Conservation (phyloP, 2,113 vertebrate genomes). For the Notarius lentiginosus region DNA sequence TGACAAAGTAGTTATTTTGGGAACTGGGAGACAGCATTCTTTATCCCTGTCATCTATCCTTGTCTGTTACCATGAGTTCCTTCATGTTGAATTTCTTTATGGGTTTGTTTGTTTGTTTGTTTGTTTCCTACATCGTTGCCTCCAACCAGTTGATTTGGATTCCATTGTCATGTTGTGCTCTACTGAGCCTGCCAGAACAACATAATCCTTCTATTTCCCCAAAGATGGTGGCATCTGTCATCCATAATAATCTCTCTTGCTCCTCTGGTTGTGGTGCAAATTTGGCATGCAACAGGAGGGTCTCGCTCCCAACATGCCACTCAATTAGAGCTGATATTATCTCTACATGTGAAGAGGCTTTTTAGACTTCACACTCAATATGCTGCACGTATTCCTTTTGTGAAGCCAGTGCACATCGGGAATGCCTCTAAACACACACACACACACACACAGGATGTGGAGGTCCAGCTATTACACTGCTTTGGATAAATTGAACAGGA, state of each 20-base stretch:
- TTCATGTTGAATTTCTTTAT: neutral
- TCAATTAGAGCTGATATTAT: conserved; percentile 66
- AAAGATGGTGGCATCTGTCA: conserved; percentile 67
- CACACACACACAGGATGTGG: conserved; percentile 36
- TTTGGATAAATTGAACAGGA: neutral
- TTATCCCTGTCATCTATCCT: neutral
- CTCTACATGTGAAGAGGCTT: conserved; percentile 62
- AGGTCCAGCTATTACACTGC: conserved; percentile 14
- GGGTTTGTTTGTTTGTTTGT: conserved; percentile 49
- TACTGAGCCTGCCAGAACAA: conserved; percentile 59
- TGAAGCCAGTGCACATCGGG: conserved; percentile 2
- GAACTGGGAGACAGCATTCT: neutral
- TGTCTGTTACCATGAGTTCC: conserved; percentile 3
- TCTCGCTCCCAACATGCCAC: conserved; percentile 52
- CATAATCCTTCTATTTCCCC: conserved; percentile 62
- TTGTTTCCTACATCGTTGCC: conserved; percentile 43
- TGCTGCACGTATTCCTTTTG: conserved; percentile 9
- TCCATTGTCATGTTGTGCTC: conserved; percentile 53
- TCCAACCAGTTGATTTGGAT: conserved; percentile 53
- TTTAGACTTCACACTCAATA: conserved; percentile 52
- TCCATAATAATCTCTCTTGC: conserved; percentile 60
- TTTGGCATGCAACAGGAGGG: conserved; percentile 51
- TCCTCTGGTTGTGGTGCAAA: conserved; percentile 56
- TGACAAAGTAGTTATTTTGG: neutral
- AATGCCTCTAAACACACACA: neutral